phyloP scores from a whole-genome alignment of 1,140 invertebrate genomes.

The Drosophila setifemur region DNA sequence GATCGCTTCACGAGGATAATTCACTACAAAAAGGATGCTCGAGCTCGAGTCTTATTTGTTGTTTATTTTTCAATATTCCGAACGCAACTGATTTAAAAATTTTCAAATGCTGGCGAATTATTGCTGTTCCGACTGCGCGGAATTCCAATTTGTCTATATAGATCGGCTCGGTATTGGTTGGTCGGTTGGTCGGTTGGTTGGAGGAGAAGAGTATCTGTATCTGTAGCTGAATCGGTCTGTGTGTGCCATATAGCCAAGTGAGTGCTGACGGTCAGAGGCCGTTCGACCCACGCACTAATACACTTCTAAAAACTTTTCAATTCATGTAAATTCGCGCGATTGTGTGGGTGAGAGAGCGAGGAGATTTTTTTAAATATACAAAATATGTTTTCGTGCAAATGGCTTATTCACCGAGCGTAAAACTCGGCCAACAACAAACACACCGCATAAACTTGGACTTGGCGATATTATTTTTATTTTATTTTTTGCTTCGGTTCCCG shows the following conservation, averaged over 20 bases:
- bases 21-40: slow-evolving; percentile 58
- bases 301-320: not conserved
- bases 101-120: slow-evolving; percentile 80
- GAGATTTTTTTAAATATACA: slow-evolving; percentile 38
- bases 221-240: no score
- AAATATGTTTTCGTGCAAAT: slow-evolving; percentile 68
- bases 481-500: slow-evolving; percentile 12
- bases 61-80: slow-evolving; percentile 83
- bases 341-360: slow-evolving; percentile 20
- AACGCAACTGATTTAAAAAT: slow-evolving; percentile 82
- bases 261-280: slow-evolving; percentile 75
- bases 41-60: slow-evolving; percentile 65
- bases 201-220: slow-evolving; percentile 48
- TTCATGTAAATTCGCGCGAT: not conserved
- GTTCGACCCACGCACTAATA: slow-evolving; percentile 68
- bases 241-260: slow-evolving; percentile 34
- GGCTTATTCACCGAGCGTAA: slow-evolving; percentile 65
- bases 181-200: not conserved
- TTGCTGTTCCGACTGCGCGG: slow-evolving; percentile 74
- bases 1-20: slow-evolving; percentile 69
- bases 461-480: slow-evolving; percentile 43
- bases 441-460: slow-evolving; percentile 76
- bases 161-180: slow-evolving; percentile 28
- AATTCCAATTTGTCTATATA: slow-evolving; percentile 71
- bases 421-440: slow-evolving; percentile 25